Conservation (phyloP, 2,888 invertebrate genomes). For the Lacanobia oleracea region DNA sequence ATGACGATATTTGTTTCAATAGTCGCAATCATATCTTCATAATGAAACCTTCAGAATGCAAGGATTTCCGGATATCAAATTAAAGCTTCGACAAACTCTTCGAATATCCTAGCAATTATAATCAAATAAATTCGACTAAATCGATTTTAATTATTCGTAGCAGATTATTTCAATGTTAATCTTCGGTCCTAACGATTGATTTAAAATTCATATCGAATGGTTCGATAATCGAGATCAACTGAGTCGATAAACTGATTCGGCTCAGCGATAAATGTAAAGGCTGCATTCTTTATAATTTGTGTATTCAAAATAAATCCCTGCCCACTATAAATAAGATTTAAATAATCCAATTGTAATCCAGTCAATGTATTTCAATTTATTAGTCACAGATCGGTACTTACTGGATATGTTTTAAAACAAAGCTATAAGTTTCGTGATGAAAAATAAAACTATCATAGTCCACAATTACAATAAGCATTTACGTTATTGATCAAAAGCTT, state of each 20-base stretch:
- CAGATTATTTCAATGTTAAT: constrained; percentile 49
- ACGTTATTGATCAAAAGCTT: too few species aligned
- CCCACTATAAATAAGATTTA: constrained; percentile 76
- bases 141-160: constrained; percentile 42
- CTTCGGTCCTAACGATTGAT: constrained; percentile 44
- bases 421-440: too few species aligned
- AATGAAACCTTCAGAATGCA: constrained; percentile 32
- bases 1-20: neutral
- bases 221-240: constrained; percentile 43
- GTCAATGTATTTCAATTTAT: constrained; percentile 63
- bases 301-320: constrained; percentile 72
- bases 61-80: constrained; percentile 55
- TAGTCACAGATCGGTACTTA: constrained; percentile 44
- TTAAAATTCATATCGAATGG: constrained; percentile 48
- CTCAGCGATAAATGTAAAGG: constrained; percentile 40
- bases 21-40: constrained; percentile 7
- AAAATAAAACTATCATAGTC: too few species aligned
- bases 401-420: constrained; percentile 26
- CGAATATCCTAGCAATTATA: constrained; percentile 49
- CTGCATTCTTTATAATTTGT: constrained; percentile 63
- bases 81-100: constrained; percentile 33
- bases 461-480: too few species aligned
- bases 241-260: constrained; percentile 49
- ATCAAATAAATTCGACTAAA: constrained; percentile 44
- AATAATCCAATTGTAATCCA: constrained; percentile 83